Conservation (phyloP, 2,888 invertebrate species). For the Ceraclea dissimilis region DNA sequence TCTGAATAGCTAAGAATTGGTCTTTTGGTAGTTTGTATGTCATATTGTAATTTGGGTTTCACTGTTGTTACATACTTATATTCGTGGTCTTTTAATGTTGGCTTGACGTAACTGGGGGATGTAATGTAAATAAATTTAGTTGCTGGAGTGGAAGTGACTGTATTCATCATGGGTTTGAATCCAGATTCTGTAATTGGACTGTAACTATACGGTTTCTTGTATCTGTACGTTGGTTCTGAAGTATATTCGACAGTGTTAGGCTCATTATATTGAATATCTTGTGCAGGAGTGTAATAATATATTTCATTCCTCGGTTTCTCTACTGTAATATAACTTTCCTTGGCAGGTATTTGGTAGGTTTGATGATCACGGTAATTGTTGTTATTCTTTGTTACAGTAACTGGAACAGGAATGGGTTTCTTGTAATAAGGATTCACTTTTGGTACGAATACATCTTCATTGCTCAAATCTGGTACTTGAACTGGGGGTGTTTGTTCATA, state of each 20-base stretch:
- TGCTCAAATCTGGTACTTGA: conserved; percentile 26
- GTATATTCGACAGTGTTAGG: conserved; percentile 5
- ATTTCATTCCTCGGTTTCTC: conserved; percentile 27
- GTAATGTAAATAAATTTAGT: neutral
- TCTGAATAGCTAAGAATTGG: neutral
- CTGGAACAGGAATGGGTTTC: conserved; percentile 18
- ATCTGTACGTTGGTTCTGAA: conserved; percentile 12
- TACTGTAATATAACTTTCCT: conserved; percentile 26
- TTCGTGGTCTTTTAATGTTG: conserved; percentile 12
- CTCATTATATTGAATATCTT: conserved; percentile 4
- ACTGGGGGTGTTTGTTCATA: conserved; percentile 46
- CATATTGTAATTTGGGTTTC: conserved; percentile 15
- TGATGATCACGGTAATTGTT: conserved; percentile 6
- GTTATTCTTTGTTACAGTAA: conserved; percentile 11
- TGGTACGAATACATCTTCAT: conserved; percentile 21
- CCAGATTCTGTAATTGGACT: conserved; percentile 18
- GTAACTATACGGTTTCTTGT: conserved; percentile 11
- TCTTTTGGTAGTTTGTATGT: conserved; percentile 11
- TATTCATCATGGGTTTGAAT: conserved; percentile 21
- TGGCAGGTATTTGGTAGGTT: conserved; percentile 18
- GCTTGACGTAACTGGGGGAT: neutral
- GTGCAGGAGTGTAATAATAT: conserved; percentile 14
- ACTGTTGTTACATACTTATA: conserved; percentile 3
- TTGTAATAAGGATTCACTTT: conserved; percentile 15
- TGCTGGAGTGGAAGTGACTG: neutral